Conservation (phyloP, 2,888 invertebrate species). For the Nematopogon swammerdamellus region DNA sequence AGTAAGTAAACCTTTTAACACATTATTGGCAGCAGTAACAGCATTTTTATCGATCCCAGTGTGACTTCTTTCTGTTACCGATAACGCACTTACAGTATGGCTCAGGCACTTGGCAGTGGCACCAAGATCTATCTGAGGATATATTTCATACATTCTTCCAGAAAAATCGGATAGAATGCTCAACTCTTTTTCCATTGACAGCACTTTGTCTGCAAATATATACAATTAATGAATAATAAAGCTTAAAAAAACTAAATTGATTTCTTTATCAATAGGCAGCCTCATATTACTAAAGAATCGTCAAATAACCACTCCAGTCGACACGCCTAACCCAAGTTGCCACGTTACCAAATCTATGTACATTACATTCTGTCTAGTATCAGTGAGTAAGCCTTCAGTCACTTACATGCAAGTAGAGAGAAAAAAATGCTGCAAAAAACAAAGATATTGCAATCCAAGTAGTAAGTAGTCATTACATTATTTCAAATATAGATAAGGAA, state of each 20-base stretch:
- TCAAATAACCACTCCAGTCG: slow-evolving; percentile 9
- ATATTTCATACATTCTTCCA: background rate
- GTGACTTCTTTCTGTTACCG: slow-evolving; percentile 7
- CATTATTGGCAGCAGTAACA: slow-evolving; percentile 18
- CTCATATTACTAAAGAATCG: slow-evolving; percentile 17
- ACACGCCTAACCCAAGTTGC: slow-evolving; percentile 9
- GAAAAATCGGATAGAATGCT: background rate
- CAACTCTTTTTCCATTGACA: background rate
- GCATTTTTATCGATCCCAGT: slow-evolving; percentile 14
- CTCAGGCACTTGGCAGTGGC: background rate
- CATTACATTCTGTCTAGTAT: slow-evolving; percentile 1
- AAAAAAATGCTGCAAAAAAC: background rate
- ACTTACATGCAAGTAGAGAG: background rate
- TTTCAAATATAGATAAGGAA: slow-evolving; percentile 1
- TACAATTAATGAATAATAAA: background rate
- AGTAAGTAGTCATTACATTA: background rate
- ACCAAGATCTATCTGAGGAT: background rate
- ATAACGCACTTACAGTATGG: background rate
- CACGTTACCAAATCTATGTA: slow-evolving; percentile 2
- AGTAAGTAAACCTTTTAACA: slow-evolving; percentile 15
- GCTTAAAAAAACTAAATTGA: background rate
- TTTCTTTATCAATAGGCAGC: slow-evolving; percentile 4
- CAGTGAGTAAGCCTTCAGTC: background rate
- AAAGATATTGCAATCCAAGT: background rate
- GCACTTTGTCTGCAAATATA: background rate